These are phyloP conservation scores for Nyctibius grandis DNA, from an alignment of 2,797 vertebrate genomes.

Conservation along the genomic window DNA sequence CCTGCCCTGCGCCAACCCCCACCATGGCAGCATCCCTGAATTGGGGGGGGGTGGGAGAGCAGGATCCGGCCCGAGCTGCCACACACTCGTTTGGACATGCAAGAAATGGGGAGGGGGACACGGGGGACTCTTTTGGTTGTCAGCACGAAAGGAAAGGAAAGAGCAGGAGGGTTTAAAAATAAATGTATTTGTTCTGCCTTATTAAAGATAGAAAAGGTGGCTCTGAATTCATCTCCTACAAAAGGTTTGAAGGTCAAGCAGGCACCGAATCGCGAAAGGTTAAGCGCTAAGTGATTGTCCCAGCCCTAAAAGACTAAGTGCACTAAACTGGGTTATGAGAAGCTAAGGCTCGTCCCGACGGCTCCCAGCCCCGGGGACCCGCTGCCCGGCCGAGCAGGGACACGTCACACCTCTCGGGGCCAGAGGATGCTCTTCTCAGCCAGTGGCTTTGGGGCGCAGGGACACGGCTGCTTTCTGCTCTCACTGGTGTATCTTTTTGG, in stretches of 20 bases:
- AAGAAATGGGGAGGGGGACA: not conserved
- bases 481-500: not conserved
- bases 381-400: rapidly evolving
- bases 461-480: not conserved
- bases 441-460: not conserved
- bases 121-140: constrained; percentile 63
- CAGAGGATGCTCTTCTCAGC: not conserved
- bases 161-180: constrained; percentile 61
- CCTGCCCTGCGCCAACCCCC: not conserved
- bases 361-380: not conserved
- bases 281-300: constrained; percentile 46
- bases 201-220: constrained; percentile 65
- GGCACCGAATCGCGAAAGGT: constrained; percentile 1
- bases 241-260: constrained; percentile 64
- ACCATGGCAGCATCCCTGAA: constrained; percentile 19
- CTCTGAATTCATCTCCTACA: constrained; percentile 47
- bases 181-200: constrained; percentile 62
- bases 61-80: not conserved
- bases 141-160: constrained; percentile 58
- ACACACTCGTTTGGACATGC: not conserved
- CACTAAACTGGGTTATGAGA: not conserved
- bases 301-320: constrained; percentile 49
- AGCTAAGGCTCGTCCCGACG: not conserved
- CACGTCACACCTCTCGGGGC: not conserved
- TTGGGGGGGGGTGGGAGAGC: not conserved